phyloP scores from a whole-genome alignment of 2,797 vertebrate genomes.

The Corythornis leucogaster region DNA sequence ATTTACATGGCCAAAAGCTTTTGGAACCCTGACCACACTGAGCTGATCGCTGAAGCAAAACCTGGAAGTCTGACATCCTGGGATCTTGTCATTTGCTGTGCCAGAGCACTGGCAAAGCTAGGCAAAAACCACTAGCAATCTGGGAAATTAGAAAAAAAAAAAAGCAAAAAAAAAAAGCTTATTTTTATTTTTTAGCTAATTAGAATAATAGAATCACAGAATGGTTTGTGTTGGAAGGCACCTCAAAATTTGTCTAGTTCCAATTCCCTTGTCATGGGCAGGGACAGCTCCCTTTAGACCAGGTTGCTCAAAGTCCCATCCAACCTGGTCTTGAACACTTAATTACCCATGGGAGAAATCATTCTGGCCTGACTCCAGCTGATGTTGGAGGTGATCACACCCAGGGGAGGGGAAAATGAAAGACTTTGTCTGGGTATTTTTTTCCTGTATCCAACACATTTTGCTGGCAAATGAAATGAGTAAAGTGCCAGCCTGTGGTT shows the following conservation, averaged over 20 bases:
- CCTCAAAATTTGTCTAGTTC: too few species aligned
- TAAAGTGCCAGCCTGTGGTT: neutral
- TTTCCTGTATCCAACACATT: neutral
- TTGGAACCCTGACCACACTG: rapidly evolving
- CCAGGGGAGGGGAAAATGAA: neutral
- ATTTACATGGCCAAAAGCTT: neutral
- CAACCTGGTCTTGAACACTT: too few species aligned
- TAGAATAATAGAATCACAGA: too few species aligned
- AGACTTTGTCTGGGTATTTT: neutral
- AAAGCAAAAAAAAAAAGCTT: rapidly evolving
- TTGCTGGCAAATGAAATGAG: neutral
- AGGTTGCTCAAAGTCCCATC: too few species aligned
- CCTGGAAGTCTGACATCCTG: neutral
- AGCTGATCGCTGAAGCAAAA: neutral
- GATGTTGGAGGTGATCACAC: neutral
- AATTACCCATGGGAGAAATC: neutral
- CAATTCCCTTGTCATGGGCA: too few species aligned
- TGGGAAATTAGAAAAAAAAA: neutral
- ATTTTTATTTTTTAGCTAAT: neutral
- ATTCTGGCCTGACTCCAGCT: neutral
- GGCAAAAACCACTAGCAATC: rapidly evolving
- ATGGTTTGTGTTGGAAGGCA: too few species aligned
- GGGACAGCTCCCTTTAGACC: too few species aligned
- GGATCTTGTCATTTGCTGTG: rapidly evolving
- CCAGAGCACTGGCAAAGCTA: neutral